A percentile compares a stretch with the other conserved stretches of the same genome.
Evolutionary conservation across 2,113 vertebrate species (phyloP).

Genomic region (Gracilinanus agilis): DNA sequence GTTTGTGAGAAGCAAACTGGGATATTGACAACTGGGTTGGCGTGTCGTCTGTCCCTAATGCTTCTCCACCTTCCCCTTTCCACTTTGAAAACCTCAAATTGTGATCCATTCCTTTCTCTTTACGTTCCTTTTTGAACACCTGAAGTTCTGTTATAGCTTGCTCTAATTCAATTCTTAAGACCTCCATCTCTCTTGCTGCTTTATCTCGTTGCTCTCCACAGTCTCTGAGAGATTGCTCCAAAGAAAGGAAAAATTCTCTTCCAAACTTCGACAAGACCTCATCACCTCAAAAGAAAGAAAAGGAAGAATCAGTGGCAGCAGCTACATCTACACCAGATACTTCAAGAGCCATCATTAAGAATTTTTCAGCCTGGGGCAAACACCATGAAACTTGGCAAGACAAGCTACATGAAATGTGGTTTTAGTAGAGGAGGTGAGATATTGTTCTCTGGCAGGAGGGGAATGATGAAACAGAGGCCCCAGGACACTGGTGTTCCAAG

Average conservation of each 20-base stretch:
- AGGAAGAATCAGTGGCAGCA: neutral
- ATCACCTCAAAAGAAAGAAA: slow-evolving; percentile 69
- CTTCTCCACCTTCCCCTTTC: neutral
- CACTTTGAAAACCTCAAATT: neutral
- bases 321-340: slow-evolving; percentile 53
- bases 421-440: neutral
- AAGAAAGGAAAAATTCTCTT: slow-evolving; percentile 74
- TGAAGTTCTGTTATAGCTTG: slow-evolving; percentile 1
- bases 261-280: slow-evolving; percentile 73
- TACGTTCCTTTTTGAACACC: neutral
- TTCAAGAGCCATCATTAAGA: neutral
- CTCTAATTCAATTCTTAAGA: slow-evolving; percentile 67
- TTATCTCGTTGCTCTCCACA: slow-evolving; percentile 75
- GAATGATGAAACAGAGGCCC: neutral
- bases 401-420: neutral
- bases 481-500: neutral
- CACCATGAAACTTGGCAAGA: neutral
- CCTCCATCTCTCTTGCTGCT: slow-evolving; percentile 67
- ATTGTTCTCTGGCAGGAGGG: too few relatives aligned
- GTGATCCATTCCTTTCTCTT: neutral
- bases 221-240: slow-evolving; percentile 73
- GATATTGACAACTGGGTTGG: neutral
- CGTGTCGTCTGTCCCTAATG: neutral
- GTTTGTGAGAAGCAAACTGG: neutral
- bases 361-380: neutral